Evolutionary conservation across 1,140 invertebrate species (phyloP).

Genomic region (Platyscapa corneri): DNA sequence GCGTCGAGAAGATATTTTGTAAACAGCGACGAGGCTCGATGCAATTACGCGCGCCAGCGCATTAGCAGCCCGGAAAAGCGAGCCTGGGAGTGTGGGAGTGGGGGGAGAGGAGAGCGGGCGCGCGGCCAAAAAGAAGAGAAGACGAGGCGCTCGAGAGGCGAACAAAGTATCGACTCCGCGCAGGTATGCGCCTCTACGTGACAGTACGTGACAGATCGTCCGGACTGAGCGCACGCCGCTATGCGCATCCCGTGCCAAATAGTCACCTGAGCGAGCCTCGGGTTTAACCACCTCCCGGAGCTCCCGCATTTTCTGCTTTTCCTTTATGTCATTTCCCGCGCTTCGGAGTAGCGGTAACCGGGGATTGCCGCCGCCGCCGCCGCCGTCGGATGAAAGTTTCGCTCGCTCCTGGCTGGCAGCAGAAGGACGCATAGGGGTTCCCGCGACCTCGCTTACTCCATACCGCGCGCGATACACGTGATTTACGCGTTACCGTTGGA

Average conservation of each 20-base stretch:
- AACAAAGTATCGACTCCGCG: neutral
- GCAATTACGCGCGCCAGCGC: no score
- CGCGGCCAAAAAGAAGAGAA: no score
- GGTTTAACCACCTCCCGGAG: neutral
- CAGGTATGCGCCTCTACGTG: constrained; percentile 10
- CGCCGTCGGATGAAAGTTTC: neutral
- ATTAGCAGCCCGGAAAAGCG: neutral
- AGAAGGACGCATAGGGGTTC: neutral
- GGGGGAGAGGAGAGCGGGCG: neutral
- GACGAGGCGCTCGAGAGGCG: neutral
- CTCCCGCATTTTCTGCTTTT: constrained; percentile 21
- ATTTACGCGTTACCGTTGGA: neutral
- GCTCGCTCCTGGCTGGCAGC: neutral
- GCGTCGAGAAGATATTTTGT: neutral
- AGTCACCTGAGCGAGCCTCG: neutral
- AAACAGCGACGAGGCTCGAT: neutral
- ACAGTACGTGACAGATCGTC: constrained; percentile 23
- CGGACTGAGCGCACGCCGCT: constrained; percentile 21
- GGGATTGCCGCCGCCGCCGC: no score
- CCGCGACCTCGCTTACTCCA: neutral
- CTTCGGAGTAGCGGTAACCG: no score
- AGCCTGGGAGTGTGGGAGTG: neutral
- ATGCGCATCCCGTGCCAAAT: neutral
- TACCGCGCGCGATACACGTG: neutral
- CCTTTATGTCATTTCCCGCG: neutral